Conservation (phyloP, 2,113 vertebrate species). For the Ictalurus punctatus region DNA sequence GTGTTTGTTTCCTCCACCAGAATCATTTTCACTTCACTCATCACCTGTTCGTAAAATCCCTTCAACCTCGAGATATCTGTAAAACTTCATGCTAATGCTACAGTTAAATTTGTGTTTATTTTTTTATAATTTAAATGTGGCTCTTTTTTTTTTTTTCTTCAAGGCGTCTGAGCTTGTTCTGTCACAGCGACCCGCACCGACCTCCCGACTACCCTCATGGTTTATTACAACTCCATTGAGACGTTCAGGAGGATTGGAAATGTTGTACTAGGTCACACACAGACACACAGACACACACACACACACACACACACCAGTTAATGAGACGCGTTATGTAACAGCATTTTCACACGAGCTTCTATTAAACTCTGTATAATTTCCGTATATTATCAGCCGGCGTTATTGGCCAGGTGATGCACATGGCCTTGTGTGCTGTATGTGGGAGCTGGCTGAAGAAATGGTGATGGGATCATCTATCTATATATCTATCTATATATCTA, state of each 20-base stretch:
- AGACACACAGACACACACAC: neutral
- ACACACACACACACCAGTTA: neutral
- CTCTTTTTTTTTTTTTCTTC: neutral
- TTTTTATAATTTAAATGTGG: neutral
- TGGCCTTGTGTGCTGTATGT: neutral
- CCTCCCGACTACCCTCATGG: neutral
- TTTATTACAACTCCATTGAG: neutral
- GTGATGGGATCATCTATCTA: slow-evolving; percentile 10
- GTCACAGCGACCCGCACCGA: neutral
- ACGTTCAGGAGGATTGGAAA: neutral
- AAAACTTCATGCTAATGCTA: neutral
- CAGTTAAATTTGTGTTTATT: neutral
- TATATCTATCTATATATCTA: no score
- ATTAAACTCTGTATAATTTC: no score
- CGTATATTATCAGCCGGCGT: neutral
- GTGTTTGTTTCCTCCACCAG: no score
- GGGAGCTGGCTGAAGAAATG: neutral
- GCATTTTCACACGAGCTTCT: neutral
- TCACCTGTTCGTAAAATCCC: neutral
- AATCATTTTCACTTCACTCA: no score
- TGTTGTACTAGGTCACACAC: neutral
- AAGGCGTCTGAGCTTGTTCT: neutral
- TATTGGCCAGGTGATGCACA: neutral
- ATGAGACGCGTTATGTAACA: neutral
- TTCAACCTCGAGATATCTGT: neutral